Percentiles rank a stretch among this genome's conserved stretches.
These are phyloP conservation scores for Enteromius mattozi DNA, from an alignment of 2,797 vertebrate genomes.

Conservation along the genomic window DNA sequence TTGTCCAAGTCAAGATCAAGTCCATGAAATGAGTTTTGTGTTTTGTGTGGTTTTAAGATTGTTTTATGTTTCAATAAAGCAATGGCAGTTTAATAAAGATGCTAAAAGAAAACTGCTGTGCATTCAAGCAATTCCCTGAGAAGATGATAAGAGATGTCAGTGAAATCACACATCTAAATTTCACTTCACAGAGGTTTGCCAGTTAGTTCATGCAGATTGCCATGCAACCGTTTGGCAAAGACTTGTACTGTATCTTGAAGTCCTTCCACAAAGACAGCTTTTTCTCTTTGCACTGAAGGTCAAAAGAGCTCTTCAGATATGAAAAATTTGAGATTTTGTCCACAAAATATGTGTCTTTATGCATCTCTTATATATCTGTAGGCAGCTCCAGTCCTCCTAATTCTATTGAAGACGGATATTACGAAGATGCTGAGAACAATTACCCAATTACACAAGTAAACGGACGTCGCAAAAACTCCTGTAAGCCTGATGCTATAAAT, in stretches of 20 bases:
- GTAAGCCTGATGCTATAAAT: constrained; percentile 70
- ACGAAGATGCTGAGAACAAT: constrained; percentile 94
- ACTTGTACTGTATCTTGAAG: neutral
- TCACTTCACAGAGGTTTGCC: neutral
- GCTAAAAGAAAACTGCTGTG: neutral
- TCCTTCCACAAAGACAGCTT: neutral
- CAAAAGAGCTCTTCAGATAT: neutral
- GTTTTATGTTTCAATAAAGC: neutral
- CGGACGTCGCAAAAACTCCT: constrained; percentile 90
- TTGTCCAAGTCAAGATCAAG: neutral
- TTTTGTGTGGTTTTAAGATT: neutral
- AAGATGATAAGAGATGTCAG: neutral
- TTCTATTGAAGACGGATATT: constrained; percentile 92
- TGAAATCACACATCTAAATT: neutral
- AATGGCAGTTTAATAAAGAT: neutral
- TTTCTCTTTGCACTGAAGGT: neutral
- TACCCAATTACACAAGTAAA: constrained; percentile 89
- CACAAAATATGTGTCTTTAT: neutral
- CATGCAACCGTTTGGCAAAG: neutral
- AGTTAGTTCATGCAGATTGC: neutral
- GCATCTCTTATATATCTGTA: constrained; percentile 61
- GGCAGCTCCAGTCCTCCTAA: constrained; percentile 91
- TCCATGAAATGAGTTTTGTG: neutral
- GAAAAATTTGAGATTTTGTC: neutral
- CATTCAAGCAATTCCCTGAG: neutral